A percentile compares a stretch with the other conserved stretches of the same genome.
phyloP scores from a whole-genome alignment of 2,797 vertebrate species.

The Sarcophilus harrisii region DNA sequence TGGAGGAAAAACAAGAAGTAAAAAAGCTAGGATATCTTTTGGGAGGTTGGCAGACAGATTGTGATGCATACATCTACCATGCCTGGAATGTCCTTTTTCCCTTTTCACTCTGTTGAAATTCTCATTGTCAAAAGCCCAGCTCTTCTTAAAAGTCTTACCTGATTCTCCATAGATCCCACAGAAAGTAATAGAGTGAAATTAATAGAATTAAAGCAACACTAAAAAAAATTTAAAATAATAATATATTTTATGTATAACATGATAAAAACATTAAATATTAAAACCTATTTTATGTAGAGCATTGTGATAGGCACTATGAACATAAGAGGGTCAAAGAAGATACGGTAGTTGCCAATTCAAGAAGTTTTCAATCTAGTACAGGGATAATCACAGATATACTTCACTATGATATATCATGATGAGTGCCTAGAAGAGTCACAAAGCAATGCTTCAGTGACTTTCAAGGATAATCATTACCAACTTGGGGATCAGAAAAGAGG shows the following conservation, averaged over 20 bases:
- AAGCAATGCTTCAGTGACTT: neutral
- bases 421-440: neutral
- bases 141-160: neutral
- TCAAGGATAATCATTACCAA: neutral
- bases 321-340: neutral
- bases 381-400: neutral
- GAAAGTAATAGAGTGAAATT: no score
- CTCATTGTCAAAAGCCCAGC: neutral
- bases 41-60: neutral
- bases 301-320: neutral
- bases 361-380: neutral
- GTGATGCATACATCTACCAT: neutral
- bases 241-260: no score
- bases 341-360: neutral
- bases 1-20: neutral
- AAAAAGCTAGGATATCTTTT: neutral
- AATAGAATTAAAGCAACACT: neutral
- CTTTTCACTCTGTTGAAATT: neutral
- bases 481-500: neutral
- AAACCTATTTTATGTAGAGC: neutral
- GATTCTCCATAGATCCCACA: neutral
- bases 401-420: neutral
- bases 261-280: no score
- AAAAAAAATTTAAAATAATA: no score
- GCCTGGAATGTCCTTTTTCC: neutral